phyloP scores from a whole-genome alignment of 2,888 invertebrate species.

The Cylindroiulus punctatus region DNA sequence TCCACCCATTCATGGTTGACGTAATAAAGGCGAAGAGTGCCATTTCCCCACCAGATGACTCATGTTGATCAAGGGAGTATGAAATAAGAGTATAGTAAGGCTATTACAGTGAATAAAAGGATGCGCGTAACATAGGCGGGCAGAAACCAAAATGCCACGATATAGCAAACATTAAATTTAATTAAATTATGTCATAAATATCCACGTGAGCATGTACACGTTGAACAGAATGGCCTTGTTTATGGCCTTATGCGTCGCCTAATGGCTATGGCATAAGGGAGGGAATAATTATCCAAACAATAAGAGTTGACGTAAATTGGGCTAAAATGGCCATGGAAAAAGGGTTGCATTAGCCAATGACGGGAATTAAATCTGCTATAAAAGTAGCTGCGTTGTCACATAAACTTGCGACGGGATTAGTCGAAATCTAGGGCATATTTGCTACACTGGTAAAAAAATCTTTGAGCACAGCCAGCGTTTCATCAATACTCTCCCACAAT shows the following conservation, averaged over 20 bases:
- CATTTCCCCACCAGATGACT: conserved; percentile 19
- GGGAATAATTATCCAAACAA: conserved; percentile 45
- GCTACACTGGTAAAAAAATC: background rate
- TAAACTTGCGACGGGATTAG: background rate
- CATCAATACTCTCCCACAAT: too few species aligned
- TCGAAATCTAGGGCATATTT: background rate
- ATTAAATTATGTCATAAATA: conserved; percentile 47
- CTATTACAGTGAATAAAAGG: background rate
- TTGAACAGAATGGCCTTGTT: conserved; percentile 43
- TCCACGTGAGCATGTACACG: conserved; percentile 43
- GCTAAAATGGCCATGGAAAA: conserved; percentile 43
- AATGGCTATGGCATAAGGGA: conserved; percentile 43
- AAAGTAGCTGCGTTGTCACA: conserved; percentile 21
- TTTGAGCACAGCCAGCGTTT: background rate
- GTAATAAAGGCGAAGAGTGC: background rate
- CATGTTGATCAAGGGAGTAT: conserved; percentile 29
- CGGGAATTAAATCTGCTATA: conserved; percentile 41
- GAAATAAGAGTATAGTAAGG: background rate
- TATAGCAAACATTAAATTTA: conserved; percentile 47
- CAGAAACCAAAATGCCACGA: conserved; percentile 47
- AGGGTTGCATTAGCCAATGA: conserved; percentile 43
- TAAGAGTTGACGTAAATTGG: conserved; percentile 47
- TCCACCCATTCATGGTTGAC: background rate
- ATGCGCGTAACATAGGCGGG: background rate
- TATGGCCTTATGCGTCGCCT: conserved; percentile 40